phyloP scores from a whole-genome alignment of 2,113 vertebrate species.

The Otolemur garnettii region DNA sequence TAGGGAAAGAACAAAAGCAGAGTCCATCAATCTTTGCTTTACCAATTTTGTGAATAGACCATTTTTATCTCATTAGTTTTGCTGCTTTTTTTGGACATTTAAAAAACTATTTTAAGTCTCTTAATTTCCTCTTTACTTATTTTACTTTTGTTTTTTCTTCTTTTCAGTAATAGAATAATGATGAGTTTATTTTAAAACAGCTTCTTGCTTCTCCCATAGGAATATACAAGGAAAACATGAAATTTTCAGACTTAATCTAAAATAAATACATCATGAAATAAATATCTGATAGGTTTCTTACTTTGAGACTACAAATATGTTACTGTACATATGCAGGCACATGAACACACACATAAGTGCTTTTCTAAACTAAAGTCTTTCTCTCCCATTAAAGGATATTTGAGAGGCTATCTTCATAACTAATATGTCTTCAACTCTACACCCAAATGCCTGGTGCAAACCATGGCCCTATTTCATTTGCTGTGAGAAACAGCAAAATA shows the following conservation, averaged over 20 bases:
- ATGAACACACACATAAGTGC: not conserved
- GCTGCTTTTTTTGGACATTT: not conserved
- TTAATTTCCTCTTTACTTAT: not conserved
- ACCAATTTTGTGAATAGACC: slow-evolving; percentile 41
- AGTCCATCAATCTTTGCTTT: slow-evolving; percentile 52
- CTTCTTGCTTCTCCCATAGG: not conserved
- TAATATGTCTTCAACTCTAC: not conserved
- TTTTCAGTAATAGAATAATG: not conserved
- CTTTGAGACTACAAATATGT: slow-evolving; percentile 32
- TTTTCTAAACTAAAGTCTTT: slow-evolving; percentile 3
- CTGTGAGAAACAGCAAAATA: not conserved
- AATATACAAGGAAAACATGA: not conserved
- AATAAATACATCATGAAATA: not conserved
- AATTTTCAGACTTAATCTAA: not conserved
- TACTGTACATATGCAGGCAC: not conserved
- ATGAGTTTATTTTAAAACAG: not conserved
- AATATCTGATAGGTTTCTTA: not conserved
- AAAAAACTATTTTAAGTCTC: slow-evolving; percentile 16
- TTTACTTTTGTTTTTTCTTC: not conserved
- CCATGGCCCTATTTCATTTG: not conserved
- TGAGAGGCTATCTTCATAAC: not conserved
- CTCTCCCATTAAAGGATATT: not conserved
- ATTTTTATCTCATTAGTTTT: slow-evolving; percentile 63
- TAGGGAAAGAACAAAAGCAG: slow-evolving; percentile 37
- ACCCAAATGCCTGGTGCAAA: not conserved